phyloP scores from a whole-genome alignment of 2,888 invertebrate species.

The Erynnis tages region DNA sequence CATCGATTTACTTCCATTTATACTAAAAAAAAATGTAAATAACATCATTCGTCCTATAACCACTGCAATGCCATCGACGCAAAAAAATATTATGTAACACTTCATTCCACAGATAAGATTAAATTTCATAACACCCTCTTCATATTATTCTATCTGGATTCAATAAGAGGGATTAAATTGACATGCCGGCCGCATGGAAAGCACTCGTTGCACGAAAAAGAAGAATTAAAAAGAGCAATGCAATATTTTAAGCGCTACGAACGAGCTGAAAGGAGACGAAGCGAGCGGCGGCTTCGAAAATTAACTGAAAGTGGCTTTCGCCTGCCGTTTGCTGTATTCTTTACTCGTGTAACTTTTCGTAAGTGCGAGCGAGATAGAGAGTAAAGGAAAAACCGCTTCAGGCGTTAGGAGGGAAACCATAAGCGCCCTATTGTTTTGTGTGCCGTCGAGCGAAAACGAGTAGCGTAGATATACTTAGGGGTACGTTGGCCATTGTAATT shows the following conservation, averaged over 20 bases:
- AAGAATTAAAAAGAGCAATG: constrained; percentile 47
- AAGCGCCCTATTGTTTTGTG: constrained; percentile 78
- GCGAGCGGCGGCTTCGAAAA: constrained; percentile 66
- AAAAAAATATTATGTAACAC: not conserved
- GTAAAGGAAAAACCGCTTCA: constrained; percentile 66
- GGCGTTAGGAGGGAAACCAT: constrained; percentile 70
- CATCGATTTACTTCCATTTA: too few relatives aligned
- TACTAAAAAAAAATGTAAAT: too few relatives aligned
- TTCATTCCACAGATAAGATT: not conserved
- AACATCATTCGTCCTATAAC: not conserved
- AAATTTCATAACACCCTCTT: constrained; percentile 1
- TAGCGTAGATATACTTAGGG: constrained; percentile 44
- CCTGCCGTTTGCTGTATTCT: constrained; percentile 45
- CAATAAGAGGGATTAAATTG: constrained; percentile 9
- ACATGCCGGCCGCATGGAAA: constrained; percentile 1
- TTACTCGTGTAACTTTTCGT: constrained; percentile 41
- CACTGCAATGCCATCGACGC: too few relatives aligned
- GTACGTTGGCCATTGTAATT: constrained; percentile 55
- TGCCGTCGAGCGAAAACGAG: constrained; percentile 63
- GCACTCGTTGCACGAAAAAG: constrained; percentile 7
- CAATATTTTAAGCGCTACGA: constrained; percentile 51
- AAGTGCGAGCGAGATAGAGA: constrained; percentile 47
- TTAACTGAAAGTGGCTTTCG: constrained; percentile 76
- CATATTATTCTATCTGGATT: not conserved
- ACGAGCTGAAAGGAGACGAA: constrained; percentile 54